Conservation (phyloP, 2,888 invertebrate genomes). For the Lacanobia wlatinum region DNA sequence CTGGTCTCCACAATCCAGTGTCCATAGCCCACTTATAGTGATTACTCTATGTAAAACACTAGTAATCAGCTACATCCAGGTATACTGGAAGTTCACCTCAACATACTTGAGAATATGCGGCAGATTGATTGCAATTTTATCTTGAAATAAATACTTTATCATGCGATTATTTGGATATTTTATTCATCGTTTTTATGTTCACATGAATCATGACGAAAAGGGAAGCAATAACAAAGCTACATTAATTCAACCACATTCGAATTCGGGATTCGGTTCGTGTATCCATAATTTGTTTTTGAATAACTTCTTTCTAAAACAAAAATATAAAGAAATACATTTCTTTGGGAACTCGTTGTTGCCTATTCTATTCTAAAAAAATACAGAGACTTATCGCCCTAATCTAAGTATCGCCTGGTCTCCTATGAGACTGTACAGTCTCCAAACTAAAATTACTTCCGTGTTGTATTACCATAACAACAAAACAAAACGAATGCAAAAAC, state of each 20-base stretch:
- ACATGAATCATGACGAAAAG: conserved; percentile 1
- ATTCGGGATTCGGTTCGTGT: conserved; percentile 27
- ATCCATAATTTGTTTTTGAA: conserved; percentile 41
- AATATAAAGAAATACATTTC: background rate
- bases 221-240: conserved; percentile 19
- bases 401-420: background rate
- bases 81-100: too few relatives aligned
- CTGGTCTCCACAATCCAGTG: too few relatives aligned
- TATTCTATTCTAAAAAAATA: background rate
- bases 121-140: conserved; percentile 1
- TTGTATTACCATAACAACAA: background rate
- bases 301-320: conserved; percentile 22
- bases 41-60: too few relatives aligned
- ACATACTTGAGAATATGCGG: too few relatives aligned
- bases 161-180: background rate
- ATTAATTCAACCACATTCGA: conserved; percentile 37
- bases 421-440: background rate
- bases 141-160: too few relatives aligned
- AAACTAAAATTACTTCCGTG: background rate
- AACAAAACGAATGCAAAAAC: conserved; percentile 22
- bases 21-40: too few relatives aligned
- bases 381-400: background rate
- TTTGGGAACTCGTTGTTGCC: background rate
- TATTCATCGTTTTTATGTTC: conserved; percentile 6
- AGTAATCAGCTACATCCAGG: too few relatives aligned